Evolutionary conservation across 2,797 vertebrate genomes (phyloP), one percentile per base, ranked within the genome.

Genomic region (Gymnopithys bicolor): DNA sequence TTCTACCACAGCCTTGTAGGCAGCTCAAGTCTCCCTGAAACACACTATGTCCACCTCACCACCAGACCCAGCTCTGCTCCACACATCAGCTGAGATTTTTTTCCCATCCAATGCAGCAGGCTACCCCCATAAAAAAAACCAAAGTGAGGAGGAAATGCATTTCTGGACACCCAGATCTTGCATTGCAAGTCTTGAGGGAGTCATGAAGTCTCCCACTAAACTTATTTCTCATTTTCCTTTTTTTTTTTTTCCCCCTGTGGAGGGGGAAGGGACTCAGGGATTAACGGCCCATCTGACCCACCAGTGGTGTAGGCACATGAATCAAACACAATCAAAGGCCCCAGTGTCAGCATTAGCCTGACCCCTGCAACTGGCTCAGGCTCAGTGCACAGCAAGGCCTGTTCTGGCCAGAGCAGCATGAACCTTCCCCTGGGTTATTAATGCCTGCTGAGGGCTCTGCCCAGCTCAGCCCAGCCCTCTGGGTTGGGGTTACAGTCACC

Each of bases 281-380:
- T 97, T 92, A 92, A 97, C 84, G 8, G 91, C 84, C 88, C 82
- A 89, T 82, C 87, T 97, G 96, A 96, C 97, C 97, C 75, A 76
- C 63, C 87, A 73, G 91, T 22, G 87, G 37, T 80, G 90, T 25
- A 49, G 7, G 43, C 87, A 84, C 96, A 97, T 97, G 96, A 97
- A 97, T 97, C 97, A 97, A 94, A 46, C 43, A 22, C 91, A 97
- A 97, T 97, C 97, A 97, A 97, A 97, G 97, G 95, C 94, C 64
- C 23, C 83, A 41, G 93, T 93, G 97, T 95, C 95, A 93, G 74
- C 94, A 93, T 94, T 30, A 77, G 93, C 74, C 63, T 96, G 95
- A 97, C 95, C 96, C 74, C 95, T 80, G 24, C 10, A 24, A 68
- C 93, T 2, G 84, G 88, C 67, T n/a, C 4, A 0, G 90, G 89